These are phyloP conservation scores for Drosophila neonasuta DNA, from an alignment of 2,888 invertebrate genomes.

Conservation along the genomic window DNA sequence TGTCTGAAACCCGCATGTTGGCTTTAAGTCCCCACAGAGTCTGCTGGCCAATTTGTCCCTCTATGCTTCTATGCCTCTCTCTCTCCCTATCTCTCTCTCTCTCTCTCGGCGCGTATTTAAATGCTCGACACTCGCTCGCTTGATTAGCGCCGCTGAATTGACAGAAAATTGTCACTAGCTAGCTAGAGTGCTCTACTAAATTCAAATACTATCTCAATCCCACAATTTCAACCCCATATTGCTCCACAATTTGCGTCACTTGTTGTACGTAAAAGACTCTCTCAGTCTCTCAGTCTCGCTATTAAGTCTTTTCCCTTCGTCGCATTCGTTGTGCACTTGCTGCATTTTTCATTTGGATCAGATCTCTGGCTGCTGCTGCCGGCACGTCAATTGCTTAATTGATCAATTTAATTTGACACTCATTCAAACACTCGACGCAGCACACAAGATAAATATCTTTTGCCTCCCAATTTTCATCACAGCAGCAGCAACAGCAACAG, in stretches of 20 bases:
- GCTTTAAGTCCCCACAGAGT: slow-evolving; percentile 42
- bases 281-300: background rate
- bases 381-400: slow-evolving; percentile 78
- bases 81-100: no score
- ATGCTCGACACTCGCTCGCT: slow-evolving; percentile 60
- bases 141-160: slow-evolving; percentile 76
- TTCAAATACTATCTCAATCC: background rate
- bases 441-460: slow-evolving; percentile 72
- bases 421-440: slow-evolving; percentile 66
- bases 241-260: slow-evolving; percentile 65
- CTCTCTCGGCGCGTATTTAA: slow-evolving; percentile 36
- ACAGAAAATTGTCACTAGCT: slow-evolving; percentile 71
- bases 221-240: slow-evolving; percentile 30
- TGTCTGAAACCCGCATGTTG: slow-evolving; percentile 57
- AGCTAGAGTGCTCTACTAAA: slow-evolving; percentile 7
- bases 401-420: slow-evolving; percentile 80
- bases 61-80: slow-evolving; percentile 19
- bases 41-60: slow-evolving; percentile 68
- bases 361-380: slow-evolving; percentile 14
- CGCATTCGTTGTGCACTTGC: slow-evolving; percentile 28
- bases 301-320: slow-evolving; percentile 28
- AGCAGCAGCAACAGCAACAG: slow-evolving; percentile 3
- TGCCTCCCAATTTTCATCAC: slow-evolving; percentile 67
- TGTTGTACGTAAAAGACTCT: slow-evolving; percentile 58
- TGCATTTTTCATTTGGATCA: slow-evolving; percentile 42